Percentiles rank a stretch among this genome's conserved stretches.
phyloP scores from a whole-genome alignment of 2,113 vertebrate species.

The Hippocampus guttulatus region DNA sequence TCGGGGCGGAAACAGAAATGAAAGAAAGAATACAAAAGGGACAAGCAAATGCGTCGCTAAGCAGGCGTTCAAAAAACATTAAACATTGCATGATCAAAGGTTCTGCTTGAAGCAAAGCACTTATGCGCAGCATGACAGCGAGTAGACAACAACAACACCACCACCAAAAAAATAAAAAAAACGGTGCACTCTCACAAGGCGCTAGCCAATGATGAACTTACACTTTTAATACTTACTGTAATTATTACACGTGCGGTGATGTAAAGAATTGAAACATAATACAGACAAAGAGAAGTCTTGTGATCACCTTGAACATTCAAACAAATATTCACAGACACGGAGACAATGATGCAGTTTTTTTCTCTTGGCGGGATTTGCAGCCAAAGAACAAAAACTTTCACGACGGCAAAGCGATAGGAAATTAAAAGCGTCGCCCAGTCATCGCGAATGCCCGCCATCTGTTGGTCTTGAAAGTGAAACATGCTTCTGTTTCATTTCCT shows the following conservation, averaged over 20 bases:
- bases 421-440: conserved; percentile 10
- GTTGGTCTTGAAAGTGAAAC: conserved; percentile 14
- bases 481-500: conserved; percentile 31
- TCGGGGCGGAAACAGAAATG: conserved; percentile 13
- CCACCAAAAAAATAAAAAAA: neutral
- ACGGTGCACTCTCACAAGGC: conserved; percentile 8
- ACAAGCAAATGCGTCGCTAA: conserved; percentile 35
- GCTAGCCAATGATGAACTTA: neutral
- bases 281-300: conserved; percentile 18
- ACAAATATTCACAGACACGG: conserved; percentile 32
- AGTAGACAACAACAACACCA: conserved; percentile 1
- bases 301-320: conserved; percentile 28
- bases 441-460: conserved; percentile 12
- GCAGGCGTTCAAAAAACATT: conserved; percentile 27
- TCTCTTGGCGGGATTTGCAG: conserved; percentile 20
- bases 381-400: conserved; percentile 5
- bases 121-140: conserved; percentile 19
- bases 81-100: conserved; percentile 26
- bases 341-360: conserved; percentile 29
- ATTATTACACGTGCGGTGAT: conserved; percentile 9
- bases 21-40: conserved; percentile 1
- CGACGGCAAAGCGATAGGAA: neutral
- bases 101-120: conserved; percentile 13
- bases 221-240: conserved; percentile 9
- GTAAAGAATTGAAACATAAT: conserved; percentile 6